Percentiles rank a stretch among this genome's conserved stretches.
Evolutionary conservation across 2,888 invertebrate species (phyloP).

Genomic region (Bombylius major): DNA sequence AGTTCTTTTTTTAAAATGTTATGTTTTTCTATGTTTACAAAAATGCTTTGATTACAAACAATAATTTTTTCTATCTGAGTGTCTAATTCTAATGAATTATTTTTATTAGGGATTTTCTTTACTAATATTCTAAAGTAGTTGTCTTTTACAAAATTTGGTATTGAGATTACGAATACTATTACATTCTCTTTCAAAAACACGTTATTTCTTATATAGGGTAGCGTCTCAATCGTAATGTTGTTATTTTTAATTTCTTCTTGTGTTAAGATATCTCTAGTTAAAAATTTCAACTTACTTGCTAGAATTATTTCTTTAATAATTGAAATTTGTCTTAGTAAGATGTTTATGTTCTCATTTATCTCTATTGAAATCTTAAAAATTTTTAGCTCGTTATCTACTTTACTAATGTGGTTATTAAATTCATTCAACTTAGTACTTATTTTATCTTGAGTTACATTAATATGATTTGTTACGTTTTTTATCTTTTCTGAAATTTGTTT

Average conservation of each 20-base stretch:
- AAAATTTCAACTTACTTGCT: not conserved
- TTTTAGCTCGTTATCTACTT: too few relatives aligned
- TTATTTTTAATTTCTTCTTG: conserved; percentile 3
- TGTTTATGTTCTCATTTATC: too few relatives aligned
- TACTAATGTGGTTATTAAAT: too few relatives aligned
- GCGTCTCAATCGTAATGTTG: too few relatives aligned
- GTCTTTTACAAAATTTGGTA: not conserved
- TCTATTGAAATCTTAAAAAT: too few relatives aligned
- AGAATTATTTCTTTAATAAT: too few relatives aligned
- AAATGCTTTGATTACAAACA: not conserved
- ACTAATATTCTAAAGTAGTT: not conserved
- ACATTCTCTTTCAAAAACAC: not conserved
- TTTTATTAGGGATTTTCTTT: conserved; percentile 5
- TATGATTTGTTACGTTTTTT: too few relatives aligned
- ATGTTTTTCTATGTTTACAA: not conserved
- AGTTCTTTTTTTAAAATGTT: not conserved
- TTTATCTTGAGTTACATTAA: too few relatives aligned
- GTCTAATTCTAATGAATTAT: conserved; percentile 2
- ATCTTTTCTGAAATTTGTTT: too few relatives aligned
- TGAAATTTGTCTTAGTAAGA: too few relatives aligned
- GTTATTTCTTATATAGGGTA: not conserved
- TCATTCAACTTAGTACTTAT: too few relatives aligned
- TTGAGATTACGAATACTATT: conserved; percentile 4
- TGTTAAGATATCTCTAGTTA: conserved; percentile 2
- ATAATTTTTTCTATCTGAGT: not conserved